Percentiles rank a stretch among this genome's conserved stretches.
Evolutionary conservation across 1,140 invertebrate genomes (phyloP).

Genomic region (Marisa cornuarietis): DNA sequence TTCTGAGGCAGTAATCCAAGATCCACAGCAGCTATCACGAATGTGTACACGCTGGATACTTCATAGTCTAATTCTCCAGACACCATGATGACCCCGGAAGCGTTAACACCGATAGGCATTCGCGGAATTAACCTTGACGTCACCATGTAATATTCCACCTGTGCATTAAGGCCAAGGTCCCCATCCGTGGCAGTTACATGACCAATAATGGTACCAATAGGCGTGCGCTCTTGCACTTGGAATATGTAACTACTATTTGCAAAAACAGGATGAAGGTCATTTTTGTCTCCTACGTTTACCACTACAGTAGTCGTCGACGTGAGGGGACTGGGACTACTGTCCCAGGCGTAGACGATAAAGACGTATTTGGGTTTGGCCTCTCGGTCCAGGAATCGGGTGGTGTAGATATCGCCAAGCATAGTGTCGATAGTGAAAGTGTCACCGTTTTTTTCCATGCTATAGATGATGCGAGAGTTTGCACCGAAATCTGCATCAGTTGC

Average conservation of each 20-base stretch:
- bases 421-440: conserved; percentile 57
- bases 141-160: conserved; percentile 82
- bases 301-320: conserved; percentile 79
- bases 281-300: conserved; percentile 84
- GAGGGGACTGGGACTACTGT: conserved; percentile 78
- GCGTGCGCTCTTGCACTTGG: conserved; percentile 84
- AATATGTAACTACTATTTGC: conserved; percentile 81
- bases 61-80: conserved; percentile 89
- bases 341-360: conserved; percentile 82
- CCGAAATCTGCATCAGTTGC: conserved; percentile 69
- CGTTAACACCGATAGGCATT: conserved; percentile 13
- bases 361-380: conserved; percentile 78
- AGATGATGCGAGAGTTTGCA: conserved; percentile 34
- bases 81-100: conserved; percentile 81
- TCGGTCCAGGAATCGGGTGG: conserved; percentile 73
- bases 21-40: conserved; percentile 84
- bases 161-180: conserved; percentile 91
- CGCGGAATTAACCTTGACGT: conserved; percentile 61
- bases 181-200: conserved; percentile 87
- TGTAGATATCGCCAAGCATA: conserved; percentile 69
- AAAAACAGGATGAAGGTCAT: conserved; percentile 91
- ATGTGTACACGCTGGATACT: conserved; percentile 83
- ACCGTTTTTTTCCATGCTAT: conserved; percentile 35
- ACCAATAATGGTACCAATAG: conserved; percentile 82
- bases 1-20: conserved; percentile 72